Percentiles rank a stretch among this genome's conserved stretches.
phyloP scores from a whole-genome alignment of 1,140 invertebrate genomes.

The Microplitis mediator region DNA sequence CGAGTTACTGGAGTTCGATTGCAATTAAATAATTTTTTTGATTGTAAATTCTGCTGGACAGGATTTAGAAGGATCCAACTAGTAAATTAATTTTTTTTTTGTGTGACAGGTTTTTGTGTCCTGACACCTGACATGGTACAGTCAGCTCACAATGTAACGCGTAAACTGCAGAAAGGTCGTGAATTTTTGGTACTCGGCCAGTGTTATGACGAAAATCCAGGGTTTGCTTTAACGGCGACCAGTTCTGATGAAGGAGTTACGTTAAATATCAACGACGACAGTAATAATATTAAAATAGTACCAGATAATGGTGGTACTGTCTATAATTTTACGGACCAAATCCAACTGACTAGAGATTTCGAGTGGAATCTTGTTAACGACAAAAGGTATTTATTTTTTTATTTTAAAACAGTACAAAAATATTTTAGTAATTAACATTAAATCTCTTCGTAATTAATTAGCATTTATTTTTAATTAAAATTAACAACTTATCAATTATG shows the following conservation, averaged over 20 bases:
- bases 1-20: too few relatives aligned
- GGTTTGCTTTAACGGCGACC: conserved; percentile 47
- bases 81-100: background rate
- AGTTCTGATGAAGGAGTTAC: conserved; percentile 41
- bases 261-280: conserved; percentile 51
- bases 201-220: conserved; percentile 54
- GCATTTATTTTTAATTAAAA: background rate
- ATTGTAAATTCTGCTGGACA: background rate
- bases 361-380: conserved; percentile 47
- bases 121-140: conserved; percentile 43
- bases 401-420: background rate
- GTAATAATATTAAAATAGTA: conserved; percentile 48
- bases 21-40: too few relatives aligned
- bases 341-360: conserved; percentile 46
- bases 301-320: conserved; percentile 44
- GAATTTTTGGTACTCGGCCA: conserved; percentile 53
- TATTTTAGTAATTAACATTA: conserved; percentile 19
- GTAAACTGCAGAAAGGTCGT: conserved; percentile 34
- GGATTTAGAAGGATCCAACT: background rate
- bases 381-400: conserved; percentile 41
- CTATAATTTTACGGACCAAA: conserved; percentile 47
- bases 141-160: conserved; percentile 49
- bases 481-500: background rate
- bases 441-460: background rate
- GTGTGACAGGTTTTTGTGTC: conserved; percentile 49